These are phyloP conservation scores for Philypnodon macrostomus DNA, from an alignment of 2,797 vertebrate species.

Conservation along the genomic window DNA sequence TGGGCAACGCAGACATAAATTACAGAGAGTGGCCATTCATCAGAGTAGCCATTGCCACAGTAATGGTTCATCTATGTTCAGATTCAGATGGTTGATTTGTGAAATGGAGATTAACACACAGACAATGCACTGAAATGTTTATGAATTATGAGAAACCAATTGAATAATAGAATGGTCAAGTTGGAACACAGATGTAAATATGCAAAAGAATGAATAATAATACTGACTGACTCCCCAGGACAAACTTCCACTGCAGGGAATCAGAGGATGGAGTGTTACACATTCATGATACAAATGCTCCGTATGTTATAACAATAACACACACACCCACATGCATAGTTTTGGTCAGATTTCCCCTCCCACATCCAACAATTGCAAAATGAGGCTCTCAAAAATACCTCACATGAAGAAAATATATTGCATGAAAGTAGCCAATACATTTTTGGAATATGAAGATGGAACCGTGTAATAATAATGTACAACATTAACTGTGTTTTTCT, in stretches of 20 bases:
- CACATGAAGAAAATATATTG: conserved; percentile 58
- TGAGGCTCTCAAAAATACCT: conserved; percentile 58
- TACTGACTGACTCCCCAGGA: conserved; percentile 42
- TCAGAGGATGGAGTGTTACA: conserved; percentile 34
- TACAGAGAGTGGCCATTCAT: conserved; percentile 24
- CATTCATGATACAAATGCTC: conserved; percentile 53
- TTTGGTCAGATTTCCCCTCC: conserved; percentile 46
- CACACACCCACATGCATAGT: conserved; percentile 21
- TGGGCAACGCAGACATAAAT: conserved; percentile 45
- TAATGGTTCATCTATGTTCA: background rate
- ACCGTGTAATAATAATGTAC: too few species aligned
- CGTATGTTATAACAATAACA: conserved; percentile 62
- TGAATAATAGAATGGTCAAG: too few species aligned
- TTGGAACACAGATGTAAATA: background rate
- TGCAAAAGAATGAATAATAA: too few species aligned
- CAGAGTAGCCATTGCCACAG: background rate
- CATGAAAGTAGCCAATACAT: conserved; percentile 37
- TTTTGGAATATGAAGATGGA: conserved; percentile 46
- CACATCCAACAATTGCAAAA: conserved; percentile 62
- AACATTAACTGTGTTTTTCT: background rate
- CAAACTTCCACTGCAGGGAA: conserved; percentile 48
- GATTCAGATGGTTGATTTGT: background rate
- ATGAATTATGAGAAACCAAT: too few species aligned
- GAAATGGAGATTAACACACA: too few species aligned
- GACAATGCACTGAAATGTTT: too few species aligned